Evolutionary conservation across 2,797 vertebrate species (phyloP), one percentile per base, ranked within the genome.

Genomic region (Cygnus olor): DNA sequence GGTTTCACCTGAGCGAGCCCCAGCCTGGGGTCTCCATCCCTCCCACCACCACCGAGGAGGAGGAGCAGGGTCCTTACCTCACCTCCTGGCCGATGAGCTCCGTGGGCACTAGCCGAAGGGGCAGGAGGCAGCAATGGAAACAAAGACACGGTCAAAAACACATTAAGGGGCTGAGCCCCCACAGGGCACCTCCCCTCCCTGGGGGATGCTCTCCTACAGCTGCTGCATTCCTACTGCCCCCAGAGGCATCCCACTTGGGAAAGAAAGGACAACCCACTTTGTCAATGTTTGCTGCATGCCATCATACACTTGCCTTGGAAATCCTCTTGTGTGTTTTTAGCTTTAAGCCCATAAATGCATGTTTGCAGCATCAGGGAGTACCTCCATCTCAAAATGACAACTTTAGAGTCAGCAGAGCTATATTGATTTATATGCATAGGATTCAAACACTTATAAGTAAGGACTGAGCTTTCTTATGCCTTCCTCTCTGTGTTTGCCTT

Each of bases 11-110:
- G 9, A 51, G 14, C 16, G 49, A 25, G 30, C 14, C 32, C 64
- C 60, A 71, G 28, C 25, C 5, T 0, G 0, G 9, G 11, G 1
- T 5, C n/a, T 27, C 27, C 47, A 38, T 38, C 85, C 83, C 71
- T 56, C 92, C 82, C 89, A 2, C 1, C 4, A 0, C 56, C 17
- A 32, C 63, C 40, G 6, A 65, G 40, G 1, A 54, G 85, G 69
- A 88, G n/a, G n/a, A 95, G 63, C 81, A 81, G 70, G 78, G 57
- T 95, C 86, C 98, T 98, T 96, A 99, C 99, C 99, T 99, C 97
- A 99, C 98, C 97, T 99, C 99, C 95, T 99, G 98, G 97, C 98
- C 99, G 94, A 98, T 96, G 80, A 98, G 98, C 97, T 99, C 99
- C 44, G 98, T 97, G 93, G 98, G 98, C 97, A 98, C 99, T 99